Evolutionary conservation across 30 jellyfish, hydroid and myxozoan genomes (phyloP).

Genomic region (Aurelia aurita complex sp. Pacific): DNA sequence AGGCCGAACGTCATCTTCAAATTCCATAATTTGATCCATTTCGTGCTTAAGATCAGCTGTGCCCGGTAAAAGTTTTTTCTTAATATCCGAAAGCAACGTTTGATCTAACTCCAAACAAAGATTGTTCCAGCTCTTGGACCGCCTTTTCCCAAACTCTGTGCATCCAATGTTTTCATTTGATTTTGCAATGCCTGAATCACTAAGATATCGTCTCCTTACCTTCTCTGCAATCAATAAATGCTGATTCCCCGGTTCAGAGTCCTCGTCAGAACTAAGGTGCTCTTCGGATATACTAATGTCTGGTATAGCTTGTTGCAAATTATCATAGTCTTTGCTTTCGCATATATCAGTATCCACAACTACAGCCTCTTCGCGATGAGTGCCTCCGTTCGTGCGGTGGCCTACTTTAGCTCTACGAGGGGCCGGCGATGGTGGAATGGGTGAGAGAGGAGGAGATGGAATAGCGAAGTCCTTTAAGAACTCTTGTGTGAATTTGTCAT

Average conservation of each 20-base stretch:
- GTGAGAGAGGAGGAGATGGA: constrained; percentile 91
- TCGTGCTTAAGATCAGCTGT: no score
- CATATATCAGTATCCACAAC: no score
- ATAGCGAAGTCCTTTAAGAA: constrained; percentile 51
- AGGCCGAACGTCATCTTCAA: no score
- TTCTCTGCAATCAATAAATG: neutral
- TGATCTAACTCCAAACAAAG: neutral
- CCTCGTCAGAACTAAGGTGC: no score
- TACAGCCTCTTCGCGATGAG: no score
- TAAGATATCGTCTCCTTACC: neutral
- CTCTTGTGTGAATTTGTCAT: neutral
- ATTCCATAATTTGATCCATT: no score
- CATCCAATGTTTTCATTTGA: neutral
- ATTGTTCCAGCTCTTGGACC: neutral
- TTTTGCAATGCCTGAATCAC: neutral
- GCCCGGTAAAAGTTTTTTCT: no score
- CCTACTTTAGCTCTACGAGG: constrained; percentile 6
- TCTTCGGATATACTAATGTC: no score
- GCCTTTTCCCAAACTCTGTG: neutral
- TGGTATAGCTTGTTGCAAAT: no score
- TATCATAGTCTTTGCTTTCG: no score
- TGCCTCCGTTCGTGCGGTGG: neutral
- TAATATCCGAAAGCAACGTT: no score
- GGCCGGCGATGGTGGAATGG: constrained; percentile 93
- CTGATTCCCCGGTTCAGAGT: no score